Conservation (phyloP, 2,113 vertebrate species). For the Eudorcas thomsonii region DNA sequence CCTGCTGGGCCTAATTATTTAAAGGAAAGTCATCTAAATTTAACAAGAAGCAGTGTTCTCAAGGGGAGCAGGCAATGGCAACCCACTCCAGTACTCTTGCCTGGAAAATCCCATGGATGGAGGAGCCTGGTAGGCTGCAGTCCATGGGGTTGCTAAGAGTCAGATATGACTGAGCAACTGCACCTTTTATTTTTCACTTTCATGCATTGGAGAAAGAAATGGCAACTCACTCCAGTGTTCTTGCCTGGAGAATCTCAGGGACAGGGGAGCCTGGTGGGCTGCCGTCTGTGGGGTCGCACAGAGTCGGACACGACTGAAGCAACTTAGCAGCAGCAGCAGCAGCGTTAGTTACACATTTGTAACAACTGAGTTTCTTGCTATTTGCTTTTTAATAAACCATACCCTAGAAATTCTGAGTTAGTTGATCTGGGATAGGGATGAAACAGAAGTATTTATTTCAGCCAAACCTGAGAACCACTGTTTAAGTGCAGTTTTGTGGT, state of each 20-base stretch:
- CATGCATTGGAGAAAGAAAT: no score
- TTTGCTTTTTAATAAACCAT: not conserved
- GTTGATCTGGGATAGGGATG: not conserved
- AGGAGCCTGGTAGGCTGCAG: no score
- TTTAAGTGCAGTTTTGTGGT: not conserved
- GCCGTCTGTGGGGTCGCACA: no score
- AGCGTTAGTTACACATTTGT: not conserved
- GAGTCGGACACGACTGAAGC: no score
- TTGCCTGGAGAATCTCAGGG: no score
- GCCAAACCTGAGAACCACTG: not conserved
- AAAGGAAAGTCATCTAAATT: not conserved
- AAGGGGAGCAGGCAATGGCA: not conserved
- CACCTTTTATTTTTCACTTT: no score
- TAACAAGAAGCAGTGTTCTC: constrained; percentile 24
- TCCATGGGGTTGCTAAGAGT: no score
- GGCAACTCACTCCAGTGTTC: no score
- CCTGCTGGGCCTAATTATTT: not conserved
- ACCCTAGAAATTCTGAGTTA: not conserved
- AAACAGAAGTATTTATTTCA: not conserved
- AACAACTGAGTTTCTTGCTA: not conserved
- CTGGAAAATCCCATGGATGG: no score
- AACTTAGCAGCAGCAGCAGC: not conserved
- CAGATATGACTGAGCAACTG: no score
- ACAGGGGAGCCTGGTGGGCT: no score
- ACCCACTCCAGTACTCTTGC: no score